Conservation (phyloP, 2,113 vertebrate species). For the Zonotrichia leucophrys region DNA sequence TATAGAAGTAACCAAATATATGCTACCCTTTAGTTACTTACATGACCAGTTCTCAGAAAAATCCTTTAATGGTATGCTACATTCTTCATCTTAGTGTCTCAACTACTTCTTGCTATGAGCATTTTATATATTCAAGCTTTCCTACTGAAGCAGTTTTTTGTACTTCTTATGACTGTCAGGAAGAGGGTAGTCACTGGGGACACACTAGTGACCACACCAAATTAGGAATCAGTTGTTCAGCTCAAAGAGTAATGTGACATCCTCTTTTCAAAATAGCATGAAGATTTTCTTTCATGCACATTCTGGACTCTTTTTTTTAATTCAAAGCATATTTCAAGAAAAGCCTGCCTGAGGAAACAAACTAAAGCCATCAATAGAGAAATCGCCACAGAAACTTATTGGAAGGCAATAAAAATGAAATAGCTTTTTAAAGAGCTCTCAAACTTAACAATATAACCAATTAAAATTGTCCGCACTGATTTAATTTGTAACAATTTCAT, state of each 20-base stretch:
- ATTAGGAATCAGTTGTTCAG: conserved; percentile 4
- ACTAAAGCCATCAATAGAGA: neutral
- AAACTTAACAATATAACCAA: neutral
- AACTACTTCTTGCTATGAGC: neutral
- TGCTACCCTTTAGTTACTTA: neutral
- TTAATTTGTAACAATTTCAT: neutral
- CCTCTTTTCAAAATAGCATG: neutral
- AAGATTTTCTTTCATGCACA: neutral
- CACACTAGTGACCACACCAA: neutral
- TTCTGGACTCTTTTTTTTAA: neutral
- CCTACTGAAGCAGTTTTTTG: accelerated
- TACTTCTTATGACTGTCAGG: neutral
- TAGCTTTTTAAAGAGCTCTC: neutral
- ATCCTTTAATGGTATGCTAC: neutral
- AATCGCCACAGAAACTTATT: neutral
- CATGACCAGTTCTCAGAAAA: neutral
- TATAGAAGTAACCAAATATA: neutral
- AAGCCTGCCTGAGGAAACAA: neutral
- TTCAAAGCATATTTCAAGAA: neutral
- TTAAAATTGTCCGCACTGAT: neutral
- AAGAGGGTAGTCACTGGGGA: neutral
- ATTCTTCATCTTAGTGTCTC: neutral
- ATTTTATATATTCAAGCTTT: neutral
- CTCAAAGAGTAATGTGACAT: conserved; percentile 7
- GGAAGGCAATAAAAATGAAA: neutral